Conservation (phyloP, 37 sponge, comb jelly and placozoan genomes). For the Axinella damicornis region DNA sequence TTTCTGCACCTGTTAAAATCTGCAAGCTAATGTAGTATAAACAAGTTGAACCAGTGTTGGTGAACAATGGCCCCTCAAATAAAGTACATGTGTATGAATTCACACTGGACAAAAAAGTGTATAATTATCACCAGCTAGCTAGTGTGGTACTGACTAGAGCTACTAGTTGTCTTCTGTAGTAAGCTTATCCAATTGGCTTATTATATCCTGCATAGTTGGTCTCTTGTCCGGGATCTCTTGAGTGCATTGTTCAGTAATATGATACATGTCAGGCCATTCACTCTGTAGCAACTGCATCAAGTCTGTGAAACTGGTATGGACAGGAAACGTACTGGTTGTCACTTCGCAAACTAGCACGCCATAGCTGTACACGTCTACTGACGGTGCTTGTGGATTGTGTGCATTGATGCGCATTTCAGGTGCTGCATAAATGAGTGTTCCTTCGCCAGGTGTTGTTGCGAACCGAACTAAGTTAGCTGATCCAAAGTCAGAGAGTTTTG, state of each 20-base stretch:
- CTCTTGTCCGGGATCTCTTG: neutral
- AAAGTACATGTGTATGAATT: too few relatives aligned
- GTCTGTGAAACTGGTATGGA: neutral
- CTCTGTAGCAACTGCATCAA: neutral
- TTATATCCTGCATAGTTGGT: neutral
- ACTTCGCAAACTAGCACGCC: constrained; percentile 63
- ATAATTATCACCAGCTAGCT: too few relatives aligned
- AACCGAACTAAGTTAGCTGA: constrained; percentile 37
- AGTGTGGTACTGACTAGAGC: too few relatives aligned
- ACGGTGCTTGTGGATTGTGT: constrained; percentile 8
- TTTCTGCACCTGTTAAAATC: too few relatives aligned
- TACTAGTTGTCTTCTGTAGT: too few relatives aligned
- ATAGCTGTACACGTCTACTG: constrained; percentile 78
- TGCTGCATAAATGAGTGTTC: constrained; percentile 63
- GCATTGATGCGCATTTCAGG: constrained; percentile 37
- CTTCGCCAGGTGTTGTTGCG: constrained; percentile 35
- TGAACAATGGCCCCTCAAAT: too few relatives aligned
- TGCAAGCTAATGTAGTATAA: too few relatives aligned
- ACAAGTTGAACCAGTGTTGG: too few relatives aligned
- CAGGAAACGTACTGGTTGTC: neutral
- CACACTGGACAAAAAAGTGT: too few relatives aligned
- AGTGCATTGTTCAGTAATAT: neutral
- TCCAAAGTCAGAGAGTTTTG: constrained; percentile 81
- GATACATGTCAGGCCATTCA: neutral
- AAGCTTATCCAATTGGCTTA: neutral